Evolutionary conservation across 2,888 invertebrate species (phyloP), one percentile per base, ranked within the genome.

Genomic region (Apeira syringaria): DNA sequence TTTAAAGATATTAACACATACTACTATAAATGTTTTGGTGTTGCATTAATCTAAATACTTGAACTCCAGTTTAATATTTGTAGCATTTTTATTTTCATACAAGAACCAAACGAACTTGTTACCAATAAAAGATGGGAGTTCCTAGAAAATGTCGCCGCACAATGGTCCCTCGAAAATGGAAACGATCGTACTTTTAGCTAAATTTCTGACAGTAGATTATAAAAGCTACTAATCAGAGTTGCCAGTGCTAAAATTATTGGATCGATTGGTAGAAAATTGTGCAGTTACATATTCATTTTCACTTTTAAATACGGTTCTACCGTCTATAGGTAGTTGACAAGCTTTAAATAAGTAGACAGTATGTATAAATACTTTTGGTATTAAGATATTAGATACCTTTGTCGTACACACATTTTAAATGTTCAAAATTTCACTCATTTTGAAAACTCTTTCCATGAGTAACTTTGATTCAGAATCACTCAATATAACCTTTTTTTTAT

Each of bases 191-290:
- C 68, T 64, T 76, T 79, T 80, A 79, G 70, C 62, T 40, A n/a
- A 50, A 62, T 63, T 46, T 50, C 54, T 69, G 66, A 9, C 54
- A 59, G 78, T 84, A 85, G 80, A 77, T 65, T 12, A 32, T 22
- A 22, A 51, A 70, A 55, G 79, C 82, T 84, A 83, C 76, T 61
- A 66, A 18, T 64, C 70, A 56, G 66, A 68, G 72, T 77, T 75
- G 72, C 71, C 60, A 77, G 58, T 50, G 71, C 68, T 80, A 80
- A 78, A 78, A 71, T 65, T 64, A 45, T 51, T 48, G 49, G 55
- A 71, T 79, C 62, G 50, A 36, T 29, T 50, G 33, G 56, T 55
- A 56, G 55, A 59, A 65, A 61, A 49, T 65, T 52, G 42, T 38
- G 35, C 20, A 34, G 51, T 57, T 49, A 64, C 61, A 58, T 58